phyloP scores from a whole-genome alignment of 2,113 vertebrate genomes.

The Tachuris rubrigastra region DNA sequence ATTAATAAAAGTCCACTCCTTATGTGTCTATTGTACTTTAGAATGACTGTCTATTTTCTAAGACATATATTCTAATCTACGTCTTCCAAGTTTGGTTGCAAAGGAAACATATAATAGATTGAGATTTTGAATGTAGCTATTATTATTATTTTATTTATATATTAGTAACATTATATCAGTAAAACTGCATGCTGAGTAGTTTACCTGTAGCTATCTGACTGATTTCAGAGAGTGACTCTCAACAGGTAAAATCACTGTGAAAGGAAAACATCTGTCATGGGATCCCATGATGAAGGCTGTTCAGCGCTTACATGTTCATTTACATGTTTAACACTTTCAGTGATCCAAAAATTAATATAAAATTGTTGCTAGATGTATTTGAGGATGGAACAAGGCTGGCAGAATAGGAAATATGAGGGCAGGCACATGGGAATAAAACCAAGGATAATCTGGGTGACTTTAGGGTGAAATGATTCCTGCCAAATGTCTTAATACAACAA shows the following conservation, averaged over 20 bases:
- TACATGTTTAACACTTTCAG: neutral
- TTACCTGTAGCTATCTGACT: neutral
- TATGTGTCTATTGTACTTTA: neutral
- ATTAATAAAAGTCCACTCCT: neutral
- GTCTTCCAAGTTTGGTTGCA: neutral
- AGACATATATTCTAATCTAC: neutral
- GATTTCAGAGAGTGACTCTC: neutral
- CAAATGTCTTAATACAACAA: neutral
- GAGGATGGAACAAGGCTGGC: neutral
- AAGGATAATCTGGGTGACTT: neutral
- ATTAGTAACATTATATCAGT: neutral
- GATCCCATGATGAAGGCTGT: neutral
- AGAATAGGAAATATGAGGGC: neutral
- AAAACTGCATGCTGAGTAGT: neutral
- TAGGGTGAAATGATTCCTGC: neutral
- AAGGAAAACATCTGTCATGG: neutral
- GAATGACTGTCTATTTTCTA: neutral
- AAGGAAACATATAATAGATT: neutral
- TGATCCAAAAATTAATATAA: neutral
- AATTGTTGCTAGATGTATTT: neutral
- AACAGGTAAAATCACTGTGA: neutral
- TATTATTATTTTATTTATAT: neutral
- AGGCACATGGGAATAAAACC: neutral
- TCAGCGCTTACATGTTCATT: neutral
- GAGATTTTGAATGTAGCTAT: neutral